Percentiles rank a stretch among this genome's conserved stretches.
Evolutionary conservation across 2,888 invertebrate genomes (phyloP).

Genomic region (Miltochrista miniata): DNA sequence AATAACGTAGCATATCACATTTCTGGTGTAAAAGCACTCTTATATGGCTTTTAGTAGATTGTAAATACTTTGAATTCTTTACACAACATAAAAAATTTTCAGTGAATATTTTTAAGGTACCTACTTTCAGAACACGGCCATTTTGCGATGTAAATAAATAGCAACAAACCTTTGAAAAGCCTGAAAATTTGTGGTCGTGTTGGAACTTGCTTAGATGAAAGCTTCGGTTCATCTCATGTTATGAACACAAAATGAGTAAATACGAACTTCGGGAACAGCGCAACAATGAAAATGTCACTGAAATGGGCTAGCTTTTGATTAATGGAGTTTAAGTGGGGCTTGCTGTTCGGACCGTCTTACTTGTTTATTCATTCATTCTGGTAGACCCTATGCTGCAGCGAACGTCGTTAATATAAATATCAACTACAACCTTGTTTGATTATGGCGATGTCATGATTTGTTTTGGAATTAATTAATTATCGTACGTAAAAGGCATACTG

Average conservation of each 20-base stretch:
- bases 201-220: constrained; percentile 52
- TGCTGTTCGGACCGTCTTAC: constrained; percentile 60
- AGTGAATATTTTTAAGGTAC: neutral
- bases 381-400: constrained; percentile 27
- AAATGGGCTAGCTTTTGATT: constrained; percentile 74
- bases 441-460: constrained; percentile 19
- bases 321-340: constrained; percentile 65
- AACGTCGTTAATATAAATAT: constrained; percentile 52
- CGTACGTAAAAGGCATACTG: neutral
- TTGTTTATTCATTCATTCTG: constrained; percentile 65
- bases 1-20: too few relatives aligned
- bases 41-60: too few relatives aligned
- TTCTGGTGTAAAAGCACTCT: too few relatives aligned
- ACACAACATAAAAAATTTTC: neutral
- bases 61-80: too few relatives aligned
- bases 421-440: constrained; percentile 24
- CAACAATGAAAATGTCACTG: constrained; percentile 81
- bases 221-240: constrained; percentile 52
- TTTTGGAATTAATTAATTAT: constrained; percentile 12
- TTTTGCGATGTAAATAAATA: too few relatives aligned
- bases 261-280: constrained; percentile 66
- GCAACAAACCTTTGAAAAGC: constrained; percentile 12
- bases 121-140: neutral
- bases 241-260: constrained; percentile 68
- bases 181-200: constrained; percentile 51